Evolutionary conservation across 2,797 vertebrate genomes (phyloP).

Genomic region (Glyptemys insculpta): DNA sequence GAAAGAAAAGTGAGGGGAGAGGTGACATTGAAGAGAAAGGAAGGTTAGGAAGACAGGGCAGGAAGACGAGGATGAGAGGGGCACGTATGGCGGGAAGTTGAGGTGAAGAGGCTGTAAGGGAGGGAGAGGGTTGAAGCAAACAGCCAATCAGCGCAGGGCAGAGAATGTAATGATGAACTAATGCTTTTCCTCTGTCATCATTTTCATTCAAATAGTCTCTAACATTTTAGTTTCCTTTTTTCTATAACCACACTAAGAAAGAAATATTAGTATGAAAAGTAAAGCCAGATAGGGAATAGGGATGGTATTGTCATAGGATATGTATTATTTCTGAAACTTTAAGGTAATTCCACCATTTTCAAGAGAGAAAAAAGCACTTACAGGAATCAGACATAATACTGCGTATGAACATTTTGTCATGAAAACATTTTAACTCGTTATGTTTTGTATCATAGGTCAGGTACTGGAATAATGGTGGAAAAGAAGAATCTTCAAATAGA

Average conservation of each 20-base stretch:
- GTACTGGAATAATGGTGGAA: conserved; percentile 93
- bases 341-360: not conserved
- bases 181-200: conserved; percentile 19
- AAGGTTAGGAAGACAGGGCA: not conserved
- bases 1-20: not conserved
- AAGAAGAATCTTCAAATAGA: conserved; percentile 91
- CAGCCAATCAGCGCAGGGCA: not conserved
- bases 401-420: not conserved
- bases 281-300: not conserved
- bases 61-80: not conserved
- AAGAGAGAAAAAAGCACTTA: not conserved
- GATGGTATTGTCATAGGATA: not conserved
- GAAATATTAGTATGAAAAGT: not conserved
- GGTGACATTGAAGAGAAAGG: not conserved
- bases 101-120: not conserved
- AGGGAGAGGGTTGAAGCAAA: not conserved
- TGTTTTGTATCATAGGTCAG: conserved; percentile 83
- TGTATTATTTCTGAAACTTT: not conserved
- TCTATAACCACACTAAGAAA: not conserved
- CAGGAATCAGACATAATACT: not conserved
- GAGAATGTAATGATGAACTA: not conserved
- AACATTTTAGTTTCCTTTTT: conserved; percentile 25
- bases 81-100: not conserved
- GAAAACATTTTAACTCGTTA: not conserved
- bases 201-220: conserved; percentile 7